Conservation (phyloP, 2,797 vertebrate genomes). For the Anguilla obscura region DNA sequence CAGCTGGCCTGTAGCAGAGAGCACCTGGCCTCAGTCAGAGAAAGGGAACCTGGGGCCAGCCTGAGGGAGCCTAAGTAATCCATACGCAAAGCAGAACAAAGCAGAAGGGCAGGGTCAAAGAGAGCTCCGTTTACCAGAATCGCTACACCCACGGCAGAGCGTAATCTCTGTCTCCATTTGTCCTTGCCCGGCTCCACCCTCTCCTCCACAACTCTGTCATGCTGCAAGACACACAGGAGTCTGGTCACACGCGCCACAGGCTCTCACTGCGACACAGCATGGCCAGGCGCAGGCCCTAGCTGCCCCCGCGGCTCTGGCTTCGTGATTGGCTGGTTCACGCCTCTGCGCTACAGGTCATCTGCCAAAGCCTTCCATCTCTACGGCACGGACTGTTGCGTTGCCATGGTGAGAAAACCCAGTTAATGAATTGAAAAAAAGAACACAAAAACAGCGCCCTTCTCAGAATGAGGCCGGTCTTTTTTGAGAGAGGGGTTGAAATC, state of each 20-base stretch:
- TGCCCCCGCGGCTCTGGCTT: background rate
- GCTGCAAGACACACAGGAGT: constrained; percentile 70
- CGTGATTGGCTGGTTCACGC: background rate
- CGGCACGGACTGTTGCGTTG: constrained; percentile 4
- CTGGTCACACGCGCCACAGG: constrained; percentile 27
- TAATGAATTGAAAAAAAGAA: constrained; percentile 4
- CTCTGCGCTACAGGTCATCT: background rate
- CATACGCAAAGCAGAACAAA: background rate
- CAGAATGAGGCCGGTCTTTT: background rate
- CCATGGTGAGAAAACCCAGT: constrained; percentile 11
- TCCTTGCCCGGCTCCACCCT: constrained; percentile 73
- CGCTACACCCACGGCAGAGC: constrained; percentile 74
- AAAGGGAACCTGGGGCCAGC: constrained; percentile 33
- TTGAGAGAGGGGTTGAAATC: background rate
- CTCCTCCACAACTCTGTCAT: constrained; percentile 69
- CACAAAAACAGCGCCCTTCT: background rate
- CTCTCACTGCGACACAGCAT: background rate
- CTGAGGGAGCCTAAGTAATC: background rate
- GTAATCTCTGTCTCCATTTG: constrained; percentile 79
- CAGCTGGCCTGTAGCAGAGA: background rate
- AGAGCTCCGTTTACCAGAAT: constrained; percentile 68
- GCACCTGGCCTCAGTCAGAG: background rate
- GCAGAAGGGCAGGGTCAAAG: background rate
- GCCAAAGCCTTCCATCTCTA: background rate
- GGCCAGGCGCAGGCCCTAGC: background rate